These are phyloP conservation scores for Leptinotarsa rubiginosa DNA, from an alignment of 2,888 invertebrate species.

Conservation along the genomic window DNA sequence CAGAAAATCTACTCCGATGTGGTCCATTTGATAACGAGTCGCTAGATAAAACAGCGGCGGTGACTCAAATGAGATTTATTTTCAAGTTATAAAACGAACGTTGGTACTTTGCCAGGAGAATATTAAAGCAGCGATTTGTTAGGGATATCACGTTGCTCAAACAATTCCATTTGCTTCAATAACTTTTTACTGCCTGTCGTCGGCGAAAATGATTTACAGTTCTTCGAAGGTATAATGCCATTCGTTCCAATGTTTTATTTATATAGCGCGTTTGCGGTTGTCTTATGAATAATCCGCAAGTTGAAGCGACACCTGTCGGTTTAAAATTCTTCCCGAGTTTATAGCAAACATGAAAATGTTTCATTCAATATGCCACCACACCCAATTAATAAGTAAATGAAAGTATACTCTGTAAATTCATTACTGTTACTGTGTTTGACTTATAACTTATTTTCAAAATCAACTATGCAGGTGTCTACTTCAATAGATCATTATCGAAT, in stretches of 20 bases:
- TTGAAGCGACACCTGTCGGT: no score
- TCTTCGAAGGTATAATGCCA: background rate
- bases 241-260: background rate
- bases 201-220: slow-evolving; percentile 12
- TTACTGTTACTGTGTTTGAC: no score
- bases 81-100: slow-evolving; percentile 27
- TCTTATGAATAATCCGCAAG: background rate
- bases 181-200: slow-evolving; percentile 5
- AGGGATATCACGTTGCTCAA: slow-evolving; percentile 34
- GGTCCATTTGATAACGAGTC: slow-evolving; percentile 41
- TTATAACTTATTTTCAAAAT: no score
- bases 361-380: no score
- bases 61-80: slow-evolving; percentile 32
- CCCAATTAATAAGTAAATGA: no score
- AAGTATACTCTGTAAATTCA: no score
- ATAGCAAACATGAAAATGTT: no score
- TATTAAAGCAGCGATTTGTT: slow-evolving; percentile 36
- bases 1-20: slow-evolving; percentile 28
- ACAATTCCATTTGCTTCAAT: slow-evolving; percentile 26
- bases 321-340: no score
- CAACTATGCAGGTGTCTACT: no score
- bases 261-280: background rate
- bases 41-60: slow-evolving; percentile 30
- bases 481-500: no score
- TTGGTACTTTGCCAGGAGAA: slow-evolving; percentile 38